These are phyloP conservation scores for Eleginops maclovinus DNA, from an alignment of 2,113 vertebrate genomes.

Conservation along the genomic window DNA sequence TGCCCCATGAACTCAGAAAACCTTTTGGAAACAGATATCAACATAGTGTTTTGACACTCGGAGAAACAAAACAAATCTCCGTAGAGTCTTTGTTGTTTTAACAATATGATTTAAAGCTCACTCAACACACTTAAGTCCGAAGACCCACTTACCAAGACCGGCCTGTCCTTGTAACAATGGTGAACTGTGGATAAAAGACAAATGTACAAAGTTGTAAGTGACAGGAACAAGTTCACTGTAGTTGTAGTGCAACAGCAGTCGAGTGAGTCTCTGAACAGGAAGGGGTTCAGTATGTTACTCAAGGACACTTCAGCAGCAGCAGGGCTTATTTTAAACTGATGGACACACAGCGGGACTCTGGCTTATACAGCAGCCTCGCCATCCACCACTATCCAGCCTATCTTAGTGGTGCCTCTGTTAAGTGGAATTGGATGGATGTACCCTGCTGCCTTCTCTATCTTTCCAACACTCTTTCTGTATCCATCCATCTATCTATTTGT, in stretches of 20 bases:
- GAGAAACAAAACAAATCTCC: too few relatives aligned
- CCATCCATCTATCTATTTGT: conserved; percentile 7
- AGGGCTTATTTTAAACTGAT: conserved; percentile 65
- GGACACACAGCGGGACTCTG: conserved; percentile 58
- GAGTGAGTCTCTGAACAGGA: conserved; percentile 53
- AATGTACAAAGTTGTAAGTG: conserved; percentile 36
- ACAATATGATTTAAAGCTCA: too few relatives aligned
- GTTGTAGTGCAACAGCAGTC: conserved; percentile 48
- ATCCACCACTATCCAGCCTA: conserved; percentile 28
- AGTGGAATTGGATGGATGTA: conserved; percentile 43
- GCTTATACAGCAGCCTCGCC: conserved; percentile 14
- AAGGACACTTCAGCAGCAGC: conserved; percentile 57
- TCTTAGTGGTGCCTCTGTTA: conserved; percentile 48
- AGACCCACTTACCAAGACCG: too few relatives aligned
- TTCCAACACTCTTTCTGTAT: conserved; percentile 1
- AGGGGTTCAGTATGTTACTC: conserved; percentile 56
- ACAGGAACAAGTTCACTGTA: conserved; percentile 22
- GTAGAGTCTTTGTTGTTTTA: too few relatives aligned
- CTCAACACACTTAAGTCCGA: too few relatives aligned
- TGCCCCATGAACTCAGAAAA: too few relatives aligned
- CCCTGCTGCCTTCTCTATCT: conserved; percentile 36
- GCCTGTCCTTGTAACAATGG: neutral
- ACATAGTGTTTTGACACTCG: too few relatives aligned
- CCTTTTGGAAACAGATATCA: too few relatives aligned
- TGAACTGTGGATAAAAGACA: conserved; percentile 20